Evolutionary conservation across 2,113 vertebrate genomes (phyloP), one percentile per base, ranked within the genome.

Genomic region (Thomomys bottae): DNA sequence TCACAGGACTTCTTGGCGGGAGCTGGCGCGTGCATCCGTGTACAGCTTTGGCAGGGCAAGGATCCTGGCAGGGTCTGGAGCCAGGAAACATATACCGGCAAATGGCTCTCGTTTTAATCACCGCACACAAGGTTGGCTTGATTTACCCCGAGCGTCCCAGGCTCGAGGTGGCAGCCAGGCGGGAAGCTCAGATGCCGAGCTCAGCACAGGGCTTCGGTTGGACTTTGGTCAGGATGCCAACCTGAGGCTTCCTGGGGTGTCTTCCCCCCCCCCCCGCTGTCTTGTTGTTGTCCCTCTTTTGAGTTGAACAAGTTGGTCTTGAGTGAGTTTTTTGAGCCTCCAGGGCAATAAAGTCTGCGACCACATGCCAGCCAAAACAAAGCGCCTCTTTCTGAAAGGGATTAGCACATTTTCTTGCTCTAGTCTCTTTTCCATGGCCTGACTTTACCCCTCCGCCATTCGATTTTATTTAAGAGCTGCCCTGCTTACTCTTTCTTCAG

Each of bases 21-120:
- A 64, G 82, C 96, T 85, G 91, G 68, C 84, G 95, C 92, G 86
- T 95, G 96, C 89, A 78, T 81, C 90, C 93, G 14, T 54, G 49
- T 96, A 96, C 90, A 94, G 96, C 86, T 67, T 97, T 97, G 96
- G 96, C 96, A 95, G 94, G 91, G 81, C 59, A 93, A 89, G 92
- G 76, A 96, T 89, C 92, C 90, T 97, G 96, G 96, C 96, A 96
- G 88, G 81, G 72, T 70, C 36, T 61, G 96, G 81, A 96, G 96
- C 96, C 96, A 97, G 94, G 73, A 92, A 96, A 96, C 90, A 95
- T 94, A 95, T 94, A 97, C 90, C 76, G 83, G 96, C 96, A 97
- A 97, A 96, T 84, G 92, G 88, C 90, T 94, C 87, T 93, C 93
- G 95, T 94, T 94, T 97, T 95, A 92, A 96, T 96, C 92, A 57